Evolutionary conservation across 2,797 vertebrate species (phyloP).

Genomic region (Chaunax sp.): DNA sequence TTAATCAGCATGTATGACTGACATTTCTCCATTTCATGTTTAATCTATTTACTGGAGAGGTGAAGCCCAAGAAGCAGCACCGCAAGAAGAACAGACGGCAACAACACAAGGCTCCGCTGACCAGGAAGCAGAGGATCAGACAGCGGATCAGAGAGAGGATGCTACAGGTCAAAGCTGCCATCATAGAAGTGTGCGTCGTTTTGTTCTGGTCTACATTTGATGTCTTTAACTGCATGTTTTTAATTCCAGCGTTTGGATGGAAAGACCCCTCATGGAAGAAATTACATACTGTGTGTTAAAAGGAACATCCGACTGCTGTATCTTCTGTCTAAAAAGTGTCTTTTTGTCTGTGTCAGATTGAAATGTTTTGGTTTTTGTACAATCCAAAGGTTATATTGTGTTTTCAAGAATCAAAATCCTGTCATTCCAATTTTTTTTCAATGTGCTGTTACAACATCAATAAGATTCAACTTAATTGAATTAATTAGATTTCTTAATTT

Average conservation of each 20-base stretch:
- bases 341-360: too few relatives aligned
- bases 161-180: slow-evolving; percentile 78
- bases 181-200: slow-evolving; percentile 81
- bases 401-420: too few relatives aligned
- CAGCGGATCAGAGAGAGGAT: slow-evolving; percentile 79
- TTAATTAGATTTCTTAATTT: neutral
- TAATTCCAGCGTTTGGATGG: too few relatives aligned
- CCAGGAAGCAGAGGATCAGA: slow-evolving; percentile 79
- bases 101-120: slow-evolving; percentile 66
- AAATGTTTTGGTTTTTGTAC: too few relatives aligned
- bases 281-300: too few relatives aligned
- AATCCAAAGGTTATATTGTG: too few relatives aligned
- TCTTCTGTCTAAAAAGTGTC: too few relatives aligned
- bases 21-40: neutral
- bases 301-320: too few relatives aligned
- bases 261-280: too few relatives aligned
- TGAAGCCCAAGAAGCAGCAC: slow-evolving; percentile 70
- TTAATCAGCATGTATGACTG: neutral
- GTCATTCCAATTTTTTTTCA: too few relatives aligned
- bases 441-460: neutral
- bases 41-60: slow-evolving; percentile 60
- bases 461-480: too few relatives aligned
- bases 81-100: slow-evolving; percentile 78
- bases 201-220: neutral
- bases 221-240: neutral